Evolutionary conservation across 2,113 vertebrate genomes (phyloP), one percentile per base, ranked within the genome.

Genomic region (Ammospiza nelsoni): DNA sequence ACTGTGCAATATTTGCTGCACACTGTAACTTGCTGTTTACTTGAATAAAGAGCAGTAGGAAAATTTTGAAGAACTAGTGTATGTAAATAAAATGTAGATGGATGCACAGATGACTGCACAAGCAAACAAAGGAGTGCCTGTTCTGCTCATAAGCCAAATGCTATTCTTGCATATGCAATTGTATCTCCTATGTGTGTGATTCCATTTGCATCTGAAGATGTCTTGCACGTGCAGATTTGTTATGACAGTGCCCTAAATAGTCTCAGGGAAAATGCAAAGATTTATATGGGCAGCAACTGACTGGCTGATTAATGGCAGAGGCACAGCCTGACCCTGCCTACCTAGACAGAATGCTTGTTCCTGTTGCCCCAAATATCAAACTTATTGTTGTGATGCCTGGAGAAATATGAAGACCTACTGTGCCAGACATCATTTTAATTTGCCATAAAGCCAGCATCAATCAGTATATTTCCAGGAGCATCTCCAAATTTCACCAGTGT

Each of bases 401-500:
- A 84, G 28, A 91, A 92, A 78, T 28, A 67, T 1, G 5, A 84
- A 93, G 44, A 84, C 11, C 9, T 52, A 23, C 41, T 41, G 24
- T 52, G 25, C 48, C 77, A 94, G 57, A 33, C 15, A 27, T 21
- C 3, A 2, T 27, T 93, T 79, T 82, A 65, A 87, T 95, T 78
- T 94, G 20, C 73, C 63, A 57, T 72, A 90, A 94, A 91, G 73
- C 68, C 52, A 74, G 55, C 31, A 90, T 63, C 43, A 67, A 78
- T 51, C 59, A 86, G 51, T 27, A 5, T 44, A 72, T 55, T 93
- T 92, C 44, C 73, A 90, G 69, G 35, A 83, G 17, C 52, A 33
- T 57, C 52, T 95, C 89, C 80, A 92, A 67, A 78, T 92, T 89
- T 84, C 77, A 87, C 57, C 73, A 89, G 13, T 65, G 22, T 59